These are phyloP conservation scores for Nilaparvata lugens DNA, from an alignment of 1,140 invertebrate species.

Conservation along the genomic window DNA sequence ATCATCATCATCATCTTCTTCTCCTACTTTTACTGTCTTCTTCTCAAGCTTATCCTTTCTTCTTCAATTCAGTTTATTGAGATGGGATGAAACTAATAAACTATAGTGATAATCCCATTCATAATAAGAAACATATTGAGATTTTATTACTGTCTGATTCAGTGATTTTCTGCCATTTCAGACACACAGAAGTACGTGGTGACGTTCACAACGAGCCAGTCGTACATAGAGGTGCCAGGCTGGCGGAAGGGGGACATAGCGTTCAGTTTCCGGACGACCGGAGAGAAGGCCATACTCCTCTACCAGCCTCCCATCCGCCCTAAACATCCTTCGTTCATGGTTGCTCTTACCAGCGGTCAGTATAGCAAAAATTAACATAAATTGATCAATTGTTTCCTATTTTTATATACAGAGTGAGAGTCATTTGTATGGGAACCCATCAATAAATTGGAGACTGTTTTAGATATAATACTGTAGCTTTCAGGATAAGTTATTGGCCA, in stretches of 20 bases:
- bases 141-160: background rate
- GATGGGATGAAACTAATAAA: background rate
- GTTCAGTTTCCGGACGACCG: conserved; percentile 86
- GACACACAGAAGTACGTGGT: conserved; percentile 88
- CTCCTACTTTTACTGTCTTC: too few species aligned
- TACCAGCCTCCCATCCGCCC: conserved; percentile 81
- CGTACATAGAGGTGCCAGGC: conserved; percentile 83
- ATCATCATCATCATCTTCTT: too few species aligned
- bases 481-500: too few species aligned
- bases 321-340: conserved; percentile 85
- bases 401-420: too few species aligned
- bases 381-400: too few species aligned
- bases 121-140: too few species aligned
- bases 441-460: too few species aligned
- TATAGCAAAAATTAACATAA: too few species aligned
- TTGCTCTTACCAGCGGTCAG: conserved; percentile 69
- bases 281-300: conserved; percentile 75
- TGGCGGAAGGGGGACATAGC: conserved; percentile 87
- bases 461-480: too few species aligned
- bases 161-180: conserved; percentile 36
- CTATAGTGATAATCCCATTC: background rate
- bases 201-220: conserved; percentile 85
- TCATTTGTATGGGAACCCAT: too few species aligned
- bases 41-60: too few species aligned
- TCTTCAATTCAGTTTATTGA: too few species aligned